Base-by-base conservation (phyloP, 2,113 vertebrate species). In the Vicugna pacos region DNA sequence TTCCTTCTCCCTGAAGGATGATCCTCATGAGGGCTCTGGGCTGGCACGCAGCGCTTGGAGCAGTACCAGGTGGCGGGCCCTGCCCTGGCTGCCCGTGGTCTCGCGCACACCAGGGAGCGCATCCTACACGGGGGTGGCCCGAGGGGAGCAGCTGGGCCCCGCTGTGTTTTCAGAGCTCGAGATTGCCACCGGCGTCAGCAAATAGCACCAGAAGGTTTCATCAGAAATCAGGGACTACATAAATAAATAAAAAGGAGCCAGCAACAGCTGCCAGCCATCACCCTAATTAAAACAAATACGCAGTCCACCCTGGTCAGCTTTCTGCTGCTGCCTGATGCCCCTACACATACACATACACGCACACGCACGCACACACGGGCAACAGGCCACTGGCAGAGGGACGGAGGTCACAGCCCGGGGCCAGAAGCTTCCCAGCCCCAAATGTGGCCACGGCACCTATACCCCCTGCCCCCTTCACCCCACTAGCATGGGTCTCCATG, bases 201-300 rank as follows among this genome's bases (percentile, higher is more conserved):
- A 93, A 97, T 98, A 92, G 76, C 87, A 58, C 83, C 80, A 93
- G 76, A 87, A 82, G 79, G 28, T 95, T 69, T 92, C 93, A 96
- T 97, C 93, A 97, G 91, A 96, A 91, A 91, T 65, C 94, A 67
- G 76, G 26, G 72, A 97, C 98, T 98, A 94, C 83, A 87, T 50
- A 96, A 97, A 94, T 93, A 97, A 97, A 96, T 92, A 96, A 70
- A 82, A 85, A 77, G 77, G 38, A 48, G 56, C 70, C 92, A 50
- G 58, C 0, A 30, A 95, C 98, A 98, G 98, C 98, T 98, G 98
- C 88, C 32, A 26, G 15, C 94, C 96, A 96, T 98, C 98, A 93
- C 81, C 88, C 0, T 98, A 98, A 98, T 98, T 98, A 97, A 98
- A 98, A 98, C 86, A 91, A 85, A 96, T 82, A 97, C 30, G 35